phyloP scores from a whole-genome alignment of 2,113 vertebrate genomes.

The Plectropomus leopardus region DNA sequence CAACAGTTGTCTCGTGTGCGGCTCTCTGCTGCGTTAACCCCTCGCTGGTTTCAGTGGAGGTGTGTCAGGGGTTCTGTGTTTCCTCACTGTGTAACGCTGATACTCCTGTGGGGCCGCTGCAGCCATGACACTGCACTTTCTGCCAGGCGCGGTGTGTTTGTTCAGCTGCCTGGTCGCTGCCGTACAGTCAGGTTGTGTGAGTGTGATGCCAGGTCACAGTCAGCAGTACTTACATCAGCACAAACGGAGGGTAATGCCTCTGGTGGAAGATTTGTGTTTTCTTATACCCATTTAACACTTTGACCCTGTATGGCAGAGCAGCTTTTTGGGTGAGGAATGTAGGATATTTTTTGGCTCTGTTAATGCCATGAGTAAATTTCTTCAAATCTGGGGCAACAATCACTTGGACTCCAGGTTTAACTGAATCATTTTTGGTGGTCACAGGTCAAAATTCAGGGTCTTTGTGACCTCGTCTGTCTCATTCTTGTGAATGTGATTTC shows the following conservation, averaged over 20 bases:
- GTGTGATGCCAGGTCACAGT: conserved; percentile 21
- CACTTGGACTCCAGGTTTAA: no score
- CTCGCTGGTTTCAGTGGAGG: conserved; percentile 10
- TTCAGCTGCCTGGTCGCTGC: conserved; percentile 81
- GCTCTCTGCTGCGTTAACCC: not conserved
- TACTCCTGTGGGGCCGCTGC: conserved; percentile 56
- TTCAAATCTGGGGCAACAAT: no score
- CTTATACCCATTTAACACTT: not conserved
- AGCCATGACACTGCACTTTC: conserved; percentile 71
- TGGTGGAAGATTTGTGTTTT: not conserved
- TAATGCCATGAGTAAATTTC: no score
- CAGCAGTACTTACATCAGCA: conserved; percentile 11
- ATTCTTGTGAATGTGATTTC: no score
- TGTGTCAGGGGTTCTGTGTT: conserved; percentile 27
- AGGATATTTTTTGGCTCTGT: no score
- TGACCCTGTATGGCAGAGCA: not conserved
- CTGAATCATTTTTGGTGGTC: no score
- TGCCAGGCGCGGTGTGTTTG: conserved; percentile 78
- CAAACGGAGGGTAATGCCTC: not conserved
- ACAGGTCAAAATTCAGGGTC: no score
- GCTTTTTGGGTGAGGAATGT: not conserved
- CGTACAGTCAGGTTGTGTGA: conserved; percentile 27
- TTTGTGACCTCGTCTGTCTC: no score
- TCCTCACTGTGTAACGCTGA: conserved; percentile 55
- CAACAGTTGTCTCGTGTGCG: not conserved